Evolutionary conservation across 2,797 vertebrate genomes (phyloP), one percentile per base, ranked within the genome.

Genomic region (Schizothorax lantsangensis): DNA sequence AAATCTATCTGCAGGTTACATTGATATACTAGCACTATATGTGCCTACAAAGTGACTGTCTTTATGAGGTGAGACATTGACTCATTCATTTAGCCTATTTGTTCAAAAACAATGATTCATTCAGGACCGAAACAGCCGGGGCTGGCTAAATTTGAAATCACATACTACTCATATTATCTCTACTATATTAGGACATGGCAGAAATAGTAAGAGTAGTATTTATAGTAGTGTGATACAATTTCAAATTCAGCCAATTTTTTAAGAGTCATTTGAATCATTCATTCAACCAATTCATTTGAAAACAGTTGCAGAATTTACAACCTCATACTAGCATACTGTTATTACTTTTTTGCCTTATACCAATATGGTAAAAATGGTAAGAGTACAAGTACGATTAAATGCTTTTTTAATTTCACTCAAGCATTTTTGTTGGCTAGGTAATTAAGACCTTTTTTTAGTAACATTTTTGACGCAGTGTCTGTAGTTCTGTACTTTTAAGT

Each of bases 81-180:
- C 15, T 75, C 14, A 30, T 49, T 74, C 0, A 21, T 33, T 33
- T 17, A 75, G 15, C 10, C 5, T 26, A 21, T 36, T 75, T 5
- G 19, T 52, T 75, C 2, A 47, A 73, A 73, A 73, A 26, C 43
- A 73, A n/a, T 30, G 71, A 47, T 73, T 74, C n/a, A 30, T 74
- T 19, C 45, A 47, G n/a, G 7, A 47, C 26, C 0, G 0, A 47
- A 47, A 47, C n/a, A 72, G 14, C 40, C 7, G 23, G 3, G 12
- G n/a, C 23, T 47, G 43, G 14, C 43, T 49, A 26, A 49, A 49
- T 74, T 49, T 49, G n/a, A 74, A 74, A 47, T 30, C 40, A 45
- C 43, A 74, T 30, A 74, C n/a, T 47, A 30, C 10, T 14, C 10
- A 17, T 74, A 74, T 26, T 19, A 30, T 47, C 17, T 74, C 15